Percentiles rank a stretch among this genome's conserved stretches.
Evolutionary conservation across 2,797 vertebrate genomes (phyloP).

Genomic region (Chaunax sp.): DNA sequence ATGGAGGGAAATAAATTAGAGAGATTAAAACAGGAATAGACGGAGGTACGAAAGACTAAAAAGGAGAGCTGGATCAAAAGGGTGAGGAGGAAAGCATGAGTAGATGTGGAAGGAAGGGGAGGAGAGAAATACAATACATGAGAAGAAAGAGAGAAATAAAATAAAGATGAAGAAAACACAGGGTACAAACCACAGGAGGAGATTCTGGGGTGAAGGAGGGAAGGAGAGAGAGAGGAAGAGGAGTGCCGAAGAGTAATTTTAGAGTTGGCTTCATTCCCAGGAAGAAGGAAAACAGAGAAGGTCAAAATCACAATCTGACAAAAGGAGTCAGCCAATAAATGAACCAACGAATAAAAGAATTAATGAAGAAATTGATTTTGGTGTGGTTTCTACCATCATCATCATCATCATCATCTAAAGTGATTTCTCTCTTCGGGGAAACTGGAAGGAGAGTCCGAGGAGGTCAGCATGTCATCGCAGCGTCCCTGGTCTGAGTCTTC

Average conservation of each 20-base stretch:
- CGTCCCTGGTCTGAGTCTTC: too few species aligned
- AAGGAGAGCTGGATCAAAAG: background rate
- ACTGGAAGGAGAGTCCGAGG: too few species aligned
- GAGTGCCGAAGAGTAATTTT: conserved; percentile 84
- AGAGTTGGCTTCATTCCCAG: conserved; percentile 56
- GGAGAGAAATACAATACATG: background rate
- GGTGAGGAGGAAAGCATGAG: background rate
- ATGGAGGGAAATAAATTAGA: too few species aligned
- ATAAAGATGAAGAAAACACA: conserved; percentile 1
- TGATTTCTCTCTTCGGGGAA: too few species aligned
- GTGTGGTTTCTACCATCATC: conserved; percentile 1
- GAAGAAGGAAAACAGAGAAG: conserved; percentile 37
- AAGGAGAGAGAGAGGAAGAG: background rate
- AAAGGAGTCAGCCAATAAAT: conserved; percentile 32
- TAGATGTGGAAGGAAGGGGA: background rate
- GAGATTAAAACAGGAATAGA: too few species aligned
- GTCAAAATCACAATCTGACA: conserved; percentile 44
- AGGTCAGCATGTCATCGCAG: too few species aligned
- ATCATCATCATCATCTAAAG: conserved; percentile 13
- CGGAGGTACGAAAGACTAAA: background rate
- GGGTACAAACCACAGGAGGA: background rate
- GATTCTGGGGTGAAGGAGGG: background rate
- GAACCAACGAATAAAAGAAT: conserved; percentile 2
- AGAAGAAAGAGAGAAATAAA: background rate
- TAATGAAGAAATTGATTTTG: background rate